Conservation (phyloP, 2,113 vertebrate genomes). For the Perognathus longimembris region DNA sequence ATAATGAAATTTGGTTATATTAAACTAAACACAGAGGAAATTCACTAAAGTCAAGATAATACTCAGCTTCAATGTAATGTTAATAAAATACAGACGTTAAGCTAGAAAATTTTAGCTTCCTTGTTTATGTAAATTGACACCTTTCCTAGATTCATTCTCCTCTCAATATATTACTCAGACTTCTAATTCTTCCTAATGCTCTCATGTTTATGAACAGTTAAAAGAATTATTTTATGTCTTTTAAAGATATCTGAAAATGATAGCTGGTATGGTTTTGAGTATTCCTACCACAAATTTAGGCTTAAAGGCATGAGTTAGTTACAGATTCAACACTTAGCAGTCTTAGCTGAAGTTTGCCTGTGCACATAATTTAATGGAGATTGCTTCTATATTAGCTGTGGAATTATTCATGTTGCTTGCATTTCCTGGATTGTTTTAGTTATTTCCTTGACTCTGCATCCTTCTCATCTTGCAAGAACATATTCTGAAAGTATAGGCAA, state of each 20-base stretch:
- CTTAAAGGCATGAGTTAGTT: slow-evolving; percentile 23
- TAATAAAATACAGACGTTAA: slow-evolving; percentile 24
- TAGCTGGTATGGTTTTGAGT: slow-evolving; percentile 16
- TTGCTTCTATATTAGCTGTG: not conserved
- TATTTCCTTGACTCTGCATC: not conserved
- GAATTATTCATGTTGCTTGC: not conserved
- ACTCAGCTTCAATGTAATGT: slow-evolving; percentile 55
- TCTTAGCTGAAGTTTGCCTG: not conserved
- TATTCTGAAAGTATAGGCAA: slow-evolving; percentile 18
- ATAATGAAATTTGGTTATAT: slow-evolving; percentile 54
- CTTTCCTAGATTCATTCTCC: slow-evolving; percentile 73
- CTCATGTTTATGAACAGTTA: slow-evolving; percentile 58
- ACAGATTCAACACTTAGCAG: not conserved
- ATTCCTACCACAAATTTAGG: slow-evolving; percentile 10
- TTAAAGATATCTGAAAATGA: slow-evolving; percentile 48
- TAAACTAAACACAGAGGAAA: slow-evolving; percentile 49
- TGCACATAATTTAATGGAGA: not conserved
- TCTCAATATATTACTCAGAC: slow-evolving; percentile 71
- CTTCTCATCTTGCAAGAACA: not conserved
- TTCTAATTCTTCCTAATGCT: slow-evolving; percentile 75
- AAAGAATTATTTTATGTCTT: slow-evolving; percentile 69
- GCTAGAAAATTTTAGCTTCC: slow-evolving; percentile 30
- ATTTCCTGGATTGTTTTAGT: slow-evolving; percentile 11
- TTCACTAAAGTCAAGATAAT: slow-evolving; percentile 64
- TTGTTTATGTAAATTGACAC: slow-evolving; percentile 72